Evolutionary conservation across 2,797 vertebrate species (phyloP).

Genomic region (Artibeus lituratus): DNA sequence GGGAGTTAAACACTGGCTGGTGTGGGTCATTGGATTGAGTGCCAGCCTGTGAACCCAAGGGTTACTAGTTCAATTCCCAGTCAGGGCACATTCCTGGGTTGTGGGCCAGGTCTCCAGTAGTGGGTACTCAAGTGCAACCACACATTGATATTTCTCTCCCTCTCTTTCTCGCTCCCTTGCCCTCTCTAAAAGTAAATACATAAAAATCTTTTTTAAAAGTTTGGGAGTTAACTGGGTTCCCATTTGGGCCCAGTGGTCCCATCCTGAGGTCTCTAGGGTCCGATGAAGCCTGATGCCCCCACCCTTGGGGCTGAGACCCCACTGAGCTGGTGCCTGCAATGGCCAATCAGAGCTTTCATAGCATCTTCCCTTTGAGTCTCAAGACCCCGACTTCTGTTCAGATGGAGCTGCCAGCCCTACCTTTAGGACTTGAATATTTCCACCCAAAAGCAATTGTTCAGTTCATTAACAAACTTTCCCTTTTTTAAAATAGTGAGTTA

Average conservation of each 20-base stretch:
- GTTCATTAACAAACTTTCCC: constrained; percentile 29
- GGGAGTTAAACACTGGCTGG: neutral
- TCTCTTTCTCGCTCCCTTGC: no score
- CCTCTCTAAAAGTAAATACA: no score
- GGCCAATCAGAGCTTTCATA: neutral
- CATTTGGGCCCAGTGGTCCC: neutral
- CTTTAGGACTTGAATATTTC: neutral
- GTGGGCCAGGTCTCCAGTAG: no score
- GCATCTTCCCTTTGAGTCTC: neutral
- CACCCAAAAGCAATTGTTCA: neutral
- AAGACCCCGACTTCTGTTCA: neutral
- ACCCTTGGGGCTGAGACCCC: neutral
- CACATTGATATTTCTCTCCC: no score
- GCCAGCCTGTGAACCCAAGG: no score
- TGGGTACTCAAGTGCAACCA: no score
- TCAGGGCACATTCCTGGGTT: no score
- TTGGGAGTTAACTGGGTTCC: neutral
- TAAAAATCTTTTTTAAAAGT: no score
- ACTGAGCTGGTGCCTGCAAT: neutral
- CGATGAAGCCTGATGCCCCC: neutral
- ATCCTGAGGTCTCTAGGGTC: neutral
- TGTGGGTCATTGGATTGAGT: no score
- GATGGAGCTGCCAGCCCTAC: neutral
- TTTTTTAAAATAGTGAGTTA: constrained; percentile 24
- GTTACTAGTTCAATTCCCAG: no score